Base-by-base conservation (phyloP, 2,888 invertebrate species). In the Omphaloscelis lunosa region DNA sequence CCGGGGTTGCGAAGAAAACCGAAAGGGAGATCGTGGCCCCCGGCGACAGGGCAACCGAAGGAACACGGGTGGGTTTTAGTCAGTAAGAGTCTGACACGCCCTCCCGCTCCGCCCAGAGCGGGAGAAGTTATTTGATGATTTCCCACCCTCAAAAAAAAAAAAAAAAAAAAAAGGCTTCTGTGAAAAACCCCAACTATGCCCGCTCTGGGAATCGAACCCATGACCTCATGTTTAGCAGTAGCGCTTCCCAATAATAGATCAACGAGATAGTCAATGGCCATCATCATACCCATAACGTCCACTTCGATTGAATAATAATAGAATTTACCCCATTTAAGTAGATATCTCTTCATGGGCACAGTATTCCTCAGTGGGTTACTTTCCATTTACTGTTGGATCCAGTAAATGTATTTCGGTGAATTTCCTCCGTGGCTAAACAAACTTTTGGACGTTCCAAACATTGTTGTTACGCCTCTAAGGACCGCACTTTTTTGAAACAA, bases 341-440 rank as follows among this genome's bases (percentile, higher is more conserved):
- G 39, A 70, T 79, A 80, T 66, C 45, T 51, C 27, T 59, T 76
- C 59, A 68, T 78, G 53, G 58, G 39, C 73, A 68, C 67, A 58
- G 70, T 86, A 82, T 86, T 88, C 86, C 86, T 82, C 66, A 65
- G 84, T 86, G 86, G 48, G 61, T 79, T 82, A 84, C 79, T 84
- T 88, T 82, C 82, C 78, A 86, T 82, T 84, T 85, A 84, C 82
- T 89, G 87, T 88, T 86, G 80, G 86, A 87, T 89, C 86, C 84
- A 75, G 84, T 85, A 86, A 91, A 90, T 86, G 86, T 91, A 90
- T 90, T 91, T 90, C 77, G 84, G 76, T 81, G 78, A 90, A 89
- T 88, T 90, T 86, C 83, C 83, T 74, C 76, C 75, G 79, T 77
- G 72, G 78, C 75, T 71, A 77, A 75, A 69, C 74, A 89, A 91